Evolutionary conservation across 2,113 vertebrate species (phyloP).

Genomic region (Brachirus orientalis): DNA sequence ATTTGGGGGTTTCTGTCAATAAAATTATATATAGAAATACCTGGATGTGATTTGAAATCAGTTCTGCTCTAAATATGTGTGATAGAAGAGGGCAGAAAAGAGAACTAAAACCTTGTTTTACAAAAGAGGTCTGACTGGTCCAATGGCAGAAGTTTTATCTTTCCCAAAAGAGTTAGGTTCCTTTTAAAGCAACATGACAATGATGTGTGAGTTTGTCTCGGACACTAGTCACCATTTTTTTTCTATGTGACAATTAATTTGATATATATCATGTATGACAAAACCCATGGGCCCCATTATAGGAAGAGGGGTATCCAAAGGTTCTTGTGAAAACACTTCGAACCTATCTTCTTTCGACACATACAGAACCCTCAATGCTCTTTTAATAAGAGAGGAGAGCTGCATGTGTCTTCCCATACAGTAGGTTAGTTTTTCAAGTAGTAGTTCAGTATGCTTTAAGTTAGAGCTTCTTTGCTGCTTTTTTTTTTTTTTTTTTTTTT

Average conservation of each 20-base stretch:
- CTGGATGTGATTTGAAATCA: constrained; percentile 15
- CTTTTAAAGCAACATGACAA: constrained; percentile 15
- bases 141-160: constrained; percentile 19
- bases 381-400: constrained; percentile 48
- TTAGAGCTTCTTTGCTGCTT: background rate
- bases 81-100: background rate
- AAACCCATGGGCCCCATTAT: constrained; percentile 63
- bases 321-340: constrained; percentile 43
- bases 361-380: constrained; percentile 6
- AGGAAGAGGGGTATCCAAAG: constrained; percentile 37
- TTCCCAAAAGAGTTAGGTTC: constrained; percentile 5
- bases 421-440: constrained; percentile 31
- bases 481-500: constrained; percentile 1
- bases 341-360: constrained; percentile 43
- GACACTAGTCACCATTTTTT: constrained; percentile 23
- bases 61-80: too few species aligned
- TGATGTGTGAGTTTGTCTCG: constrained; percentile 36
- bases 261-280: constrained; percentile 69
- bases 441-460: constrained; percentile 6
- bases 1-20: constrained; percentile 29
- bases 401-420: constrained; percentile 11
- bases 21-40: too few species aligned
- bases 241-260: constrained; percentile 63
- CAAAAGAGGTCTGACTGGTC: background rate
- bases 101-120: constrained; percentile 1